These are phyloP conservation scores for Martes martes DNA, from an alignment of 2,113 vertebrate genomes.

Conservation along the genomic window DNA sequence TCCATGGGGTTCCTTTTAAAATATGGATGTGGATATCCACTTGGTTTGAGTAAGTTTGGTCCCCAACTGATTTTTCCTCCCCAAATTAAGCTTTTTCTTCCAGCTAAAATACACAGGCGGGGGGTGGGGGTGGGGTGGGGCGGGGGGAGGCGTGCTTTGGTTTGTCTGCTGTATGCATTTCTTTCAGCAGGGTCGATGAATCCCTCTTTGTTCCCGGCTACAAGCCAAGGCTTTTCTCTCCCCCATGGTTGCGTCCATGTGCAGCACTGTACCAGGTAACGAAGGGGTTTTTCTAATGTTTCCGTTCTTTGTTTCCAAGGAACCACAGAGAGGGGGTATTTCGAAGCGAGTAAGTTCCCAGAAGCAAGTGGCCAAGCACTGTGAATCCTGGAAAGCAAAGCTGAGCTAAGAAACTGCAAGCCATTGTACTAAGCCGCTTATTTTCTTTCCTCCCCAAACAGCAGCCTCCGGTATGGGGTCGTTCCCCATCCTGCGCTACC, in stretches of 20 bases:
- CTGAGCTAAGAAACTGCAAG: accelerated
- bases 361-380: neutral
- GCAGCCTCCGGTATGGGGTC: neutral
- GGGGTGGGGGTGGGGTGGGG: too few species aligned
- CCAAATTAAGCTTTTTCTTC: neutral
- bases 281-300: slow-evolving; percentile 13
- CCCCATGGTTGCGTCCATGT: neutral
- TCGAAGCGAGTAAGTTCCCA: neutral
- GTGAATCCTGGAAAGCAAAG: neutral
- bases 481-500: accelerated
- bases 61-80: neutral
- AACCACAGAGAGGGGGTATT: neutral
- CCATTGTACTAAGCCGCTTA: accelerated
- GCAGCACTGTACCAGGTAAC: slow-evolving; percentile 20
- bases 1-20: neutral
- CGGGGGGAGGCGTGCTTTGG: accelerated
- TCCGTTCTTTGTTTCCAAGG: slow-evolving; percentile 48
- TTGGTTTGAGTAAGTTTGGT: neutral
- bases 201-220: neutral
- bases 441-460: neutral
- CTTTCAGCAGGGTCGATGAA: neutral
- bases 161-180: neutral
- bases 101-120: neutral
- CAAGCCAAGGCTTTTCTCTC: neutral
- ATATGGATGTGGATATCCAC: neutral